These are phyloP conservation scores for Tapera naevia DNA, from an alignment of 2,797 vertebrate genomes.

Conservation along the genomic window DNA sequence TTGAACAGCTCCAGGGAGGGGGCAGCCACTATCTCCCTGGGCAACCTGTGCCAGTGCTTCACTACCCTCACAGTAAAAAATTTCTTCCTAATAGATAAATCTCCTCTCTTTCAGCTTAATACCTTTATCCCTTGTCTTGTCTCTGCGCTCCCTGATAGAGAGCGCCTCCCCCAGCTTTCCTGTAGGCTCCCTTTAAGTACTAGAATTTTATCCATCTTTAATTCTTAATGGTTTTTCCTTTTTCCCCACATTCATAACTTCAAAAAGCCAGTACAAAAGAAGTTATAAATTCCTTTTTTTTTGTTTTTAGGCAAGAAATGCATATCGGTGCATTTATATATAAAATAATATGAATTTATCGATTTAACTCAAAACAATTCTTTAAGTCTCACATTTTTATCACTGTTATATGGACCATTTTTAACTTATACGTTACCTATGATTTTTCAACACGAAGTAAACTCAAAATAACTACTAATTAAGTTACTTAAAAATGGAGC, in stretches of 20 bases:
- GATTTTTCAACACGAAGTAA: background rate
- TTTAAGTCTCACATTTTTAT: background rate
- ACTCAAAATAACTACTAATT: slow-evolving; percentile 1
- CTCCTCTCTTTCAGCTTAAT: too few relatives aligned
- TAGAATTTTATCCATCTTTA: background rate
- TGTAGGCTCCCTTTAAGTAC: too few relatives aligned
- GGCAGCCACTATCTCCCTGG: too few relatives aligned
- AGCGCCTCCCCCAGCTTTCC: too few relatives aligned
- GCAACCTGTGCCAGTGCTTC: too few relatives aligned
- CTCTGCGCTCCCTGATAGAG: too few relatives aligned
- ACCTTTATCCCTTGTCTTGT: too few relatives aligned
- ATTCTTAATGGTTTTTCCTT: background rate
- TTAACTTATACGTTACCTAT: background rate
- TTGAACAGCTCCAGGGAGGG: too few relatives aligned
- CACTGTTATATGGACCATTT: background rate
- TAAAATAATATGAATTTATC: background rate
- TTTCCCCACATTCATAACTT: background rate
- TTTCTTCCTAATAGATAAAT: too few relatives aligned
- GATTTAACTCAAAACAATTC: background rate
- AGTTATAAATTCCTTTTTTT: background rate
- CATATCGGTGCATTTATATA: background rate
- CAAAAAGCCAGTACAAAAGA: background rate
- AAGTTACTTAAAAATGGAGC: background rate
- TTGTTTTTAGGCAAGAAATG: background rate
- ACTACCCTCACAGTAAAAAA: too few relatives aligned